Conservation (phyloP, 2,113 vertebrate genomes). For the Callionymus lyra region DNA sequence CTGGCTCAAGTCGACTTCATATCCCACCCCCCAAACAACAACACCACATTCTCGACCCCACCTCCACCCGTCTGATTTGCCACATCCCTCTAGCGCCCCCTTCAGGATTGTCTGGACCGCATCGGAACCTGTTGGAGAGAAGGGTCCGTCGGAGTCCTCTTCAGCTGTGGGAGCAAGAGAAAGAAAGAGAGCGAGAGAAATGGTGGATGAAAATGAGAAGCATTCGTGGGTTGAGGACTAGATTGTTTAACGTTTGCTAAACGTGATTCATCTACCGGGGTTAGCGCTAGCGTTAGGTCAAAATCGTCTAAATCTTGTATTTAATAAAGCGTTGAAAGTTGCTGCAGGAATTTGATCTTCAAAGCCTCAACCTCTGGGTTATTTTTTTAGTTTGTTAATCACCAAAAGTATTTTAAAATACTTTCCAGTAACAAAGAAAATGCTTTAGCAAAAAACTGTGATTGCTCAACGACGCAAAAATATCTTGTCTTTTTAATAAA, state of each 20-base stretch:
- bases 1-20: conserved; percentile 55
- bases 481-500: too few species aligned
- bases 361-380: too few species aligned
- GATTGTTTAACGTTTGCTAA: not conserved
- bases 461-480: too few species aligned
- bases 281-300: not conserved
- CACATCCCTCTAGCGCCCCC: conserved; percentile 12
- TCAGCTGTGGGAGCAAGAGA: conserved; percentile 53
- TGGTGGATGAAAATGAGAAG: conserved; percentile 24
- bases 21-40: conserved; percentile 46
- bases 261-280: not conserved
- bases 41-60: conserved; percentile 47
- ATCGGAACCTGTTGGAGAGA: conserved; percentile 46
- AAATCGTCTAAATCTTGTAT: too few species aligned
- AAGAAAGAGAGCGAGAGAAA: conserved; percentile 26
- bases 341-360: too few species aligned
- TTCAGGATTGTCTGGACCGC: conserved; percentile 10
- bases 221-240: not conserved
- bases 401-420: too few species aligned
- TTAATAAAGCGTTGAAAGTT: too few species aligned
- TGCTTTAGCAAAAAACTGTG: too few species aligned
- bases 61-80: conserved; percentile 26
- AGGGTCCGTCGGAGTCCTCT: conserved; percentile 28
- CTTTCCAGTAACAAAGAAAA: too few species aligned
- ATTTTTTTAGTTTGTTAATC: too few species aligned